phyloP scores from a whole-genome alignment of 23 tunicate species.

The Phallusia fumigata region DNA sequence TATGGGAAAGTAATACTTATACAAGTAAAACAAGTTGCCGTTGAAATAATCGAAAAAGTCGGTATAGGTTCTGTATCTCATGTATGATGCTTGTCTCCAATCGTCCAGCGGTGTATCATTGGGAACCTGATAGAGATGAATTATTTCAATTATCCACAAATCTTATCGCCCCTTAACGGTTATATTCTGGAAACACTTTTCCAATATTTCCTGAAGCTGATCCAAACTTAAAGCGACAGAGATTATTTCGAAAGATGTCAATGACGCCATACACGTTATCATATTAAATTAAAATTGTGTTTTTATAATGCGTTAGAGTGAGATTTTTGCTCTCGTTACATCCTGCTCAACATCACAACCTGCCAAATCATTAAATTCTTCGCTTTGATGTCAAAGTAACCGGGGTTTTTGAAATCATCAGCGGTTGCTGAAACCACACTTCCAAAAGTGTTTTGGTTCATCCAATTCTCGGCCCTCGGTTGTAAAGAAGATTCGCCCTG shows the following conservation, averaged over 20 bases:
- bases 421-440: slow-evolving; percentile 17
- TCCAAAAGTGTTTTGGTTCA: slow-evolving; percentile 61
- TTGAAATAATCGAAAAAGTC: slow-evolving; percentile 32
- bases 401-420: slow-evolving; percentile 71
- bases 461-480: slow-evolving; percentile 54
- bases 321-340: no score
- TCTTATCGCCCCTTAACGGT: no score
- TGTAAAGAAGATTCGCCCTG: slow-evolving; percentile 24
- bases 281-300: not conserved
- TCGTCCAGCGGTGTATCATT: slow-evolving; percentile 56
- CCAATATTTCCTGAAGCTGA: no score
- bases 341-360: not conserved
- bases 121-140: slow-evolving; percentile 39
- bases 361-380: slow-evolving; percentile 90
- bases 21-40: slow-evolving; percentile 42
- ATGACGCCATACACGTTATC: no score
- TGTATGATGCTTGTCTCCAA: slow-evolving; percentile 25
- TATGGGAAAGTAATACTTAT: slow-evolving; percentile 40
- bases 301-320: no score
- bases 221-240: no score
- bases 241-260: no score
- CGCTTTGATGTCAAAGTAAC: slow-evolving; percentile 54
- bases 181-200: no score
- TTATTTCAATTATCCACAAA: no score
- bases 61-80: slow-evolving; percentile 33